Base-by-base conservation (phyloP, 2,888 invertebrate species). In the Aphrophora alni region DNA sequence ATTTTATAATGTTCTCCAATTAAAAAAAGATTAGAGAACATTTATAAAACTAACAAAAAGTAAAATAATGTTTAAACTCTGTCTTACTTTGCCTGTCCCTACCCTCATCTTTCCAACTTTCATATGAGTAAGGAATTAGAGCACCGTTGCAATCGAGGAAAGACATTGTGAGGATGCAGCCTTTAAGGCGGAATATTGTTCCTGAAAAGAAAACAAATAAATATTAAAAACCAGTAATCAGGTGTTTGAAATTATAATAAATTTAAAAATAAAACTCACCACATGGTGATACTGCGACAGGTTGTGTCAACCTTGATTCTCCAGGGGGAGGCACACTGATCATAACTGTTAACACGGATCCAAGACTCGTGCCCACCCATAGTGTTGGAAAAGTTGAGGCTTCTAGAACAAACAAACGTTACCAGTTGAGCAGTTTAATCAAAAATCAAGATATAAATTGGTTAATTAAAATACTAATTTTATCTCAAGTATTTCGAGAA, bases 321-420 rank as follows among this genome's bases (percentile, higher is more conserved):
- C 93, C 91, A 87, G 95, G 93, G 82, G 95, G 93, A 85, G 95
- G 93, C 84, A 92, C 87, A 88, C 92, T 94, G 87, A 99, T 93
- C 89, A 95, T 93, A 89, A 99, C 93, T 83, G 98, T 97, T 87
- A 99, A 92, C 88, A 98, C 96, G 82, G 98, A 98, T 86, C 99
- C 99, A 86, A 97, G 92, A 89, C 97, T 97, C 85, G 98, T 99
- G 86, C 99, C 99, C 86, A 99, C 94, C 99, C 99, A 99, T 84
- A 99, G 90, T 86, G 98, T 98, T 85, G 99, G 98, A 87, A 95
- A 91, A 86, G 93, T 92, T 88, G 93, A 92, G 86, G 95, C 93
- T 90, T 98, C 98, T 98, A 88, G 27, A 87, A 28, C 28, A 28
- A 74, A 21, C 28, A 72, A 7, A 12, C n/a, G 14, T 24, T n/a